Conservation (phyloP, 64 coral and sea anemone species). For the Actinia tenebrosa region DNA sequence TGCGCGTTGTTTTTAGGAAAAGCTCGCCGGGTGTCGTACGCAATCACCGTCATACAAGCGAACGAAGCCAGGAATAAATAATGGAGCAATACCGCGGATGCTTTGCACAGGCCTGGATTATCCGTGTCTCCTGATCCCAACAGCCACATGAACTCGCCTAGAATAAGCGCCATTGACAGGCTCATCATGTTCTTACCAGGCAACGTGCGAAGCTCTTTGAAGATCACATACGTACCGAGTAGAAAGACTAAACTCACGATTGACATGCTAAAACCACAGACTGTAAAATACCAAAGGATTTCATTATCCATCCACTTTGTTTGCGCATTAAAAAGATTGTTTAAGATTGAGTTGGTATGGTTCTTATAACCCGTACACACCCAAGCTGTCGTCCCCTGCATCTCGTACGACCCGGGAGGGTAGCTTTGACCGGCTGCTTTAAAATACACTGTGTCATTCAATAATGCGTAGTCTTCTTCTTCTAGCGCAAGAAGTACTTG, state of each 20-base stretch:
- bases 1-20: conserved; percentile 40
- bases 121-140: conserved; percentile 54
- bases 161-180: conserved; percentile 55
- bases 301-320: neutral
- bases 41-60: conserved; percentile 70
- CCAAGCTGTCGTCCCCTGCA: conserved; percentile 14
- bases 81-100: conserved; percentile 50
- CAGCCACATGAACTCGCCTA: conserved; percentile 75
- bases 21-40: conserved; percentile 63
- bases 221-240: conserved; percentile 24
- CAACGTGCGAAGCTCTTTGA: conserved; percentile 52
- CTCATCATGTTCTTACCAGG: conserved; percentile 95
- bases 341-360: neutral
- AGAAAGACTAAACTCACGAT: conserved; percentile 16
- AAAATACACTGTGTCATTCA: conserved; percentile 51
- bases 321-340: neutral
- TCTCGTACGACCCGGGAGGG: conserved; percentile 44
- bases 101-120: conserved; percentile 50
- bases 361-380: conserved; percentile 70
- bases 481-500: conserved; percentile 32
- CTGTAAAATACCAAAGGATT: conserved; percentile 37
- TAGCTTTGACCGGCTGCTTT: conserved; percentile 29
- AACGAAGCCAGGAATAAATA: conserved; percentile 87
- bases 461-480: conserved; percentile 39
- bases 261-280: conserved; percentile 44